Conservation (phyloP, 2,113 vertebrate genomes). For the Myrmecobius fasciatus region DNA sequence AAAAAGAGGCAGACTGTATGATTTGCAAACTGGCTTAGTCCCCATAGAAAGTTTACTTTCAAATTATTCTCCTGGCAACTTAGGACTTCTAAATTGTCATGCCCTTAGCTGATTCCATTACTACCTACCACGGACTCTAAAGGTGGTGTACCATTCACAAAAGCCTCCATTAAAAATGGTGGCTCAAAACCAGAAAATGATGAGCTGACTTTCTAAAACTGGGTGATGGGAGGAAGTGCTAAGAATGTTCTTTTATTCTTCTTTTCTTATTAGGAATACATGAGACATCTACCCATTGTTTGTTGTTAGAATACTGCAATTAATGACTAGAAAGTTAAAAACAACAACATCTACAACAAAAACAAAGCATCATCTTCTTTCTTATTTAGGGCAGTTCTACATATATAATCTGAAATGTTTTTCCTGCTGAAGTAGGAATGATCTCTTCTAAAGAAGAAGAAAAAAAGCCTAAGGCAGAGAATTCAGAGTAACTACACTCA, state of each 20-base stretch:
- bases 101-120: neutral
- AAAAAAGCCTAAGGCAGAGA: neutral
- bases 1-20: conserved; percentile 61
- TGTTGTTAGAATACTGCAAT: neutral
- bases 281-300: neutral
- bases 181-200: neutral
- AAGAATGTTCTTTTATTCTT: neutral
- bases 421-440: conserved; percentile 19
- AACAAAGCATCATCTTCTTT: neutral
- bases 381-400: conserved; percentile 15
- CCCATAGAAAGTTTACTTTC: neutral
- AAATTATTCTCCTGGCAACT: neutral
- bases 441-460: conserved; percentile 33
- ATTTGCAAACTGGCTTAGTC: neutral
- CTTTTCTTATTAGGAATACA: neutral
- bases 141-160: neutral
- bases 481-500: neutral
- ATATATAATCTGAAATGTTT: neutral
- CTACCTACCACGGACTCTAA: neutral
- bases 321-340: neutral
- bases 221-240: neutral
- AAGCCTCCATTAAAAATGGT: neutral
- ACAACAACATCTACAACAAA: neutral
- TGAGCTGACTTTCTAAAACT: neutral
- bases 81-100: neutral